Evolutionary conservation across 1,140 invertebrate genomes (phyloP), one percentile per base, ranked within the genome.

Genomic region (Apolygus lucorum): DNA sequence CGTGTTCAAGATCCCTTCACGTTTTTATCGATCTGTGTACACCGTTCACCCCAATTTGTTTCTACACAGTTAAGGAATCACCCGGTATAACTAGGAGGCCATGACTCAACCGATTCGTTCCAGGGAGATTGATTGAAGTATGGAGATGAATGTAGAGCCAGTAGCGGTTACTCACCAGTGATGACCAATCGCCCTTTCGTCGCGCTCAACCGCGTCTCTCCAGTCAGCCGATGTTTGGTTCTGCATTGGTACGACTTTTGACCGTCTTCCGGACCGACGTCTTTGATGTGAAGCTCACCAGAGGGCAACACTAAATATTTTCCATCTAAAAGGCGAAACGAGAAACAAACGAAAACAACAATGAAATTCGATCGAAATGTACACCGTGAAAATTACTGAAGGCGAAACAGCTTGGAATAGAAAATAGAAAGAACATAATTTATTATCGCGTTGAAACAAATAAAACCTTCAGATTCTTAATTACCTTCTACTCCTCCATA

Each of bases 221-320:
- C 92, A 75, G 95, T 95, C 34, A 97, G 84, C 74, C 93, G 86
- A 80, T 97, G 95, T 78, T 93, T 92, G 52, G 94, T 97, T 74
- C 93, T 86, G 79, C 95, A 98, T 78, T 95, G 92, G 77, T 93
- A 96, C 70, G 88, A 91, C 80, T 95, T 95, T 79, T 93, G 93
- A 70, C 93, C 92, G 80, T 96, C 93, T 79, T 94, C 92, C 71
- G 91, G 91, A 78, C 90, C 91, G 67, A 95, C 93, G 81, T 95
- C 92, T 76, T 90, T 86, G 76, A 96, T 96, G 78, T 96, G 93
- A 64, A 96, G 83, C 82, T 96, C 93, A 72, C 93, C 93, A 76
- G 92, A 94, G 72, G 93, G 93, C 70, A 95, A 81, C 28, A 95
- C 92, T 77, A 96, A 84, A 80, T 95, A 96, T 87, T 95, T 95